Conservation (phyloP, 1,140 invertebrate species). For the Euborellia annulipes region DNA sequence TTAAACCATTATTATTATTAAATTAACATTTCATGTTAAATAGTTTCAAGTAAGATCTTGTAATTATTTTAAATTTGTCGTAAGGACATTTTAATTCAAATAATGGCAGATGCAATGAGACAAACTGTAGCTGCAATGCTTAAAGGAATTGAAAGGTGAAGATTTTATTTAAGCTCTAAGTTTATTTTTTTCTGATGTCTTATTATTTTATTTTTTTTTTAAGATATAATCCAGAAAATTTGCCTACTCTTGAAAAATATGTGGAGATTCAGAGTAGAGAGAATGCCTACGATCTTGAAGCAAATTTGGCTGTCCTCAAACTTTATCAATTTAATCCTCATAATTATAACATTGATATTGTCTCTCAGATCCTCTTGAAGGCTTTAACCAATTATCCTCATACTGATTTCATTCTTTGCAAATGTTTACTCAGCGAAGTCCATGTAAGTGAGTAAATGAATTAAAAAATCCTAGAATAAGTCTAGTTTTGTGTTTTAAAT, state of each 20-base stretch:
- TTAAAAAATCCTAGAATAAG: not conserved
- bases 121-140: no score
- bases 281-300: conserved; percentile 91
- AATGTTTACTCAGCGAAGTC: conserved; percentile 76
- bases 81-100: no score
- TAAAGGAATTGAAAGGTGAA: no score
- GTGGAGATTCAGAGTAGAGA: conserved; percentile 83
- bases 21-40: no score
- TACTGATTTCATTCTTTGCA: conserved; percentile 92
- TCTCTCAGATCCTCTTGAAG: conserved; percentile 76
- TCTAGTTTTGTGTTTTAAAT: not conserved
- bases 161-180: not conserved
- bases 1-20: no score
- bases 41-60: no score
- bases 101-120: no score
- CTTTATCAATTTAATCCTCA: conserved; percentile 89
- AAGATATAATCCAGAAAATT: conserved; percentile 90
- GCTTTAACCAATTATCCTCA: conserved; percentile 92
- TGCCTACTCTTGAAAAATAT: conserved; percentile 76
- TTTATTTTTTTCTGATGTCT: no score
- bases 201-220: conserved; percentile 17
- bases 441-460: conserved; percentile 47
- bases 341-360: conserved; percentile 68
- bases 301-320: conserved; percentile 82
- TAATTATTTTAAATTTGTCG: no score